Base-by-base conservation (phyloP, 2,113 vertebrate species). In the Oreotrochilus melanogaster region DNA sequence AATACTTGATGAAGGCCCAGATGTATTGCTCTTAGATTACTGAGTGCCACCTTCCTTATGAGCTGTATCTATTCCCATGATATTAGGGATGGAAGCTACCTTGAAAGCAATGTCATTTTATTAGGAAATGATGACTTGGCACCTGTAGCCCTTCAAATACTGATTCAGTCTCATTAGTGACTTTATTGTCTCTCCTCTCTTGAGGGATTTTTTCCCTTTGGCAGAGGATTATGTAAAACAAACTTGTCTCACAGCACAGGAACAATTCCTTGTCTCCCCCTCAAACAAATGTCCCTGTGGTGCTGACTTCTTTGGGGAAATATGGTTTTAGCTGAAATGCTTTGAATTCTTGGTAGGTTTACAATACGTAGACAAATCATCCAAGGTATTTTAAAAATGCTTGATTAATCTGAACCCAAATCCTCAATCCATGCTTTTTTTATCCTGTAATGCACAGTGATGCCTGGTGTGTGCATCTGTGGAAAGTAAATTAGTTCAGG, bases 11-110 rank as follows among this genome's bases (percentile, higher is more conserved):
- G 51, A 73, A 96, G 60, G 57, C 73, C 48, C 37, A 61, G 62
- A 60, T 90, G 11, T 92, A 88, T 96, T 93, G 83, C 64, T 88
- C 28, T 87, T 90, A 86, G 81, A 90, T 96, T 84, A 89, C 69
- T 21, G 42, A 89, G 23, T 57, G 53, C 78, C 80, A 95, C 54
- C 85, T 92, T 93, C 53, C 43, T 60, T 25, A 53, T 91, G 67
- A 84, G n/a, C 72, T 82, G 64, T 86, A 69, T 62, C 57, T 76
- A 45, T 92, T 95, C 51, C n/a, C 25, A 11, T 13, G 64, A 39
- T 18, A 47, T 3, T 45, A 82, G 54, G 54, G 86, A 74, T 4
- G 18, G 75, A 87, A 89, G 57, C 43, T 94, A 88, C 75, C 81
- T 95, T 94, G 83, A 79, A 87, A 88, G 83, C 54, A 79, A 54